These are phyloP conservation scores for Natator depressus DNA, from an alignment of 2,113 vertebrate genomes.

Conservation along the genomic window DNA sequence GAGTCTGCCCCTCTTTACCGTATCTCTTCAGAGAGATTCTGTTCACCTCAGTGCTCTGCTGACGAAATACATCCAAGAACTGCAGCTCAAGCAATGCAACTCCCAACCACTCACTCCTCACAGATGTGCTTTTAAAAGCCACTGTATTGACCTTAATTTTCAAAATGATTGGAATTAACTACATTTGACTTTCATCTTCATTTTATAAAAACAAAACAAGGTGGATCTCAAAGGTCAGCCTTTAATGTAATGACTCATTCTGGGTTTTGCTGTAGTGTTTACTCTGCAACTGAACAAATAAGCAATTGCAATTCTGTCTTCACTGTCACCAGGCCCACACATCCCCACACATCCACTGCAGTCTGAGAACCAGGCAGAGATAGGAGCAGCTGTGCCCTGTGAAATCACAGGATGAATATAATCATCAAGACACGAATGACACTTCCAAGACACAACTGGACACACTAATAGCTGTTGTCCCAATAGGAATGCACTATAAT, in stretches of 20 bases:
- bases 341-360: background rate
- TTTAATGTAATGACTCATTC: slow-evolving; percentile 10
- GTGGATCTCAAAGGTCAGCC: background rate
- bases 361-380: background rate
- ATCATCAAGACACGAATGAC: slow-evolving; percentile 14
- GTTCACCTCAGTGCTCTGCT: background rate
- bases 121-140: slow-evolving; percentile 1
- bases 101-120: background rate
- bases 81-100: background rate
- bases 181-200: background rate
- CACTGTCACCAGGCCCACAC: background rate
- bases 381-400: background rate
- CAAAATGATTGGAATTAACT: slow-evolving; percentile 3
- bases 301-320: background rate
- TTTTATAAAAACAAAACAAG: background rate
- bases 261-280: slow-evolving; percentile 3
- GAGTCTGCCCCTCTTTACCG: background rate
- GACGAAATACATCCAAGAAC: fast-evolving
- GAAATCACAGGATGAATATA: background rate
- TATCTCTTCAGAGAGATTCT: background rate
- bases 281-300: background rate
- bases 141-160: background rate
- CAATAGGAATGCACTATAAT: background rate
- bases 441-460: slow-evolving; percentile 35
- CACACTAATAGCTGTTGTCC: background rate